Evolutionary conservation across 1,140 invertebrate species (phyloP), one percentile per base, ranked within the genome.

Genomic region (Drosophila gunungcola): DNA sequence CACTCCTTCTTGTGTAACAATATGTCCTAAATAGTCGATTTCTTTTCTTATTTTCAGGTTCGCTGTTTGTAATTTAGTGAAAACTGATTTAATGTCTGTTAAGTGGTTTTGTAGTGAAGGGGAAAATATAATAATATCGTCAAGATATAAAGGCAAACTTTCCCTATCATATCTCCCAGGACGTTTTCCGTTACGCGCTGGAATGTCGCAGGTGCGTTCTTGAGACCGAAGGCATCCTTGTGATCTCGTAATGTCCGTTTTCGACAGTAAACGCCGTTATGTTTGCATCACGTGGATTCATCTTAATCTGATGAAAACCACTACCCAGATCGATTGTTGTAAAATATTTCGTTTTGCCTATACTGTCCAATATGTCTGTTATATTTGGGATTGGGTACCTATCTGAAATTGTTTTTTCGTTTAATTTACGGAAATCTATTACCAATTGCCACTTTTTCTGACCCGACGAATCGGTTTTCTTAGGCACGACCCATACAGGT

Each of bases 371-470:
- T 25, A 41, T 41, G 9, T 29, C 38, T 27, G 25, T 11, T 27
- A 62, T 62, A 16, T 43, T 42, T 2, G 39, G 16, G 3, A 42
- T 36, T 11, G 58, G 39, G 16, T 36, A 52, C 10, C 32, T 42
- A 12, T 52, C 58, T 25, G 54, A 51, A 2, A 32, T 58, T 27
- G 52, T 58, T 27, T 60, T 52, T 10, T 42, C 29, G 13, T 43
- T 67, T 12, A 58, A 12, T 52, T 65, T 72, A 3, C 54, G 41
- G 13, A 39, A 67, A 48, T 58, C 41, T 3, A 65, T 65, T 21
- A 65, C 46, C 10, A 57, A 27, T 5, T 34, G 53, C 39, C 61
- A 64, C 32, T 64, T 72, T 39, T 64, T 45, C 34, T 36, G 36
- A 7, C 38, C 32, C 21, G 16, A 12, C 10, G n/a, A 5, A 11